Evolutionary conservation across 1,140 invertebrate species (phyloP).

Genomic region (Dreissena polymorpha): DNA sequence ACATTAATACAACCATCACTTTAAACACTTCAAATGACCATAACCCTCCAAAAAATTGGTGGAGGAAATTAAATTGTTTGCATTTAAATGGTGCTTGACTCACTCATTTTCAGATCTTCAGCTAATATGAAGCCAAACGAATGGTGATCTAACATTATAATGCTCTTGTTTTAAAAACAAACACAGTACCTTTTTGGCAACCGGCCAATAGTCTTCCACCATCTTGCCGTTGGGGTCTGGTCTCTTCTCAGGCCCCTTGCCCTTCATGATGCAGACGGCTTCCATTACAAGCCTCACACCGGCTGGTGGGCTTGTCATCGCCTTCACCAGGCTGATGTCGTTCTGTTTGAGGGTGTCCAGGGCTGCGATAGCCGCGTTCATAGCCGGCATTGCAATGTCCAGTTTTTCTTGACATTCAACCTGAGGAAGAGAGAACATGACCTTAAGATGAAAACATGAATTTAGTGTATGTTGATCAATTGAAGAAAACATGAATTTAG

Average conservation of each 20-base stretch:
- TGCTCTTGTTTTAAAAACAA: too few relatives aligned
- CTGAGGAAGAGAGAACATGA: constrained; percentile 60
- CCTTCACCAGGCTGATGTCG: constrained; percentile 79
- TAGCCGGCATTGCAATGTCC: constrained; percentile 77
- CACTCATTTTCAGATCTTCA: too few relatives aligned
- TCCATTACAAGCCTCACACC: constrained; percentile 80
- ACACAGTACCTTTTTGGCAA: constrained; percentile 74
- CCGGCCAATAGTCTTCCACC: constrained; percentile 78
- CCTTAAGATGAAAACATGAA: too few relatives aligned
- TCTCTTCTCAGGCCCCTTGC: constrained; percentile 77
- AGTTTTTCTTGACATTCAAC: constrained; percentile 79
- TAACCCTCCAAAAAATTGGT: too few relatives aligned
- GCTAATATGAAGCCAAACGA: too few relatives aligned
- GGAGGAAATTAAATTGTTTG: too few relatives aligned
- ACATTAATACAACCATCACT: too few relatives aligned
- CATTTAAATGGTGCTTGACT: too few relatives aligned
- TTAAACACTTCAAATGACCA: too few relatives aligned
- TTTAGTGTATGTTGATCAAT: too few relatives aligned
- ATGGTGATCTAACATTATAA: too few relatives aligned
- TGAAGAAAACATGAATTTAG: too few relatives aligned
- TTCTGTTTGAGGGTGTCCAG: constrained; percentile 79
- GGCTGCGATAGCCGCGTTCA: constrained; percentile 78
- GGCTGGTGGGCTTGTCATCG: constrained; percentile 76
- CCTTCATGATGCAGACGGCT: constrained; percentile 79
- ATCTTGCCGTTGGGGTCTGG: constrained; percentile 74